Evolutionary conservation across 2,113 vertebrate genomes (phyloP), one percentile per base, ranked within the genome.

Genomic region (Strix uralensis): DNA sequence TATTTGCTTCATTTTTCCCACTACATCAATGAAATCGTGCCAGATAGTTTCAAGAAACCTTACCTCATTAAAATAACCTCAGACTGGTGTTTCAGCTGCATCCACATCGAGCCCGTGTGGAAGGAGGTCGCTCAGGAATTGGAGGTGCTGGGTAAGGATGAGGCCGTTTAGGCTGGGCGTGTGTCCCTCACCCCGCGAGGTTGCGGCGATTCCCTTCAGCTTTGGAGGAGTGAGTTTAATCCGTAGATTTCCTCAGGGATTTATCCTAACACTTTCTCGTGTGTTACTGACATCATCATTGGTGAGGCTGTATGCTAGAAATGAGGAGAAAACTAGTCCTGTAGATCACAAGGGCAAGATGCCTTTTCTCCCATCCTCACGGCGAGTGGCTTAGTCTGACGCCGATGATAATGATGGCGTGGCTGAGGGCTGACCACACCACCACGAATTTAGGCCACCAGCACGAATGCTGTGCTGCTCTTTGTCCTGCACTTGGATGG

Each of bases 51-150:
- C 98, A 98, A 81, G 94, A 99, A 98, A 27, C 99, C 99, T 11
- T 99, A 99, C 98, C 98, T 99, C 97, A 99, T 99, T 51, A 99
- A 99, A 98, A 98, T 99, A 91, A 99, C 99, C 47, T 99, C 99
- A 0, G 99, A 99, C 73, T 99, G 99, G 99, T 99, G 99, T 97
- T 99, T 99, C 94, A 99, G 98, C 98, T 99, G 99, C 83, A 98
- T 99, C 97, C 99, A 99, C 90, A 99, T 99, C 0, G 99, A 99
- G 97, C 99, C 99, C 0, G 98, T 99, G 25, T 99, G 99, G 99
- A 99, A 99, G 75, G 99, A 99, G 72, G 98, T 98, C 4, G 99
- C 99, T 89, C 99, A 99, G 95, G 99, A 99, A 87, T 85, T 99
- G 96, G 99, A 99, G 95, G 97, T 44, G 2, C 81, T 99, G 75